A percentile compares a stretch with the other conserved stretches of the same genome.
Conservation (phyloP, 2,797 vertebrate genomes). For the Clarias fuscus region DNA sequence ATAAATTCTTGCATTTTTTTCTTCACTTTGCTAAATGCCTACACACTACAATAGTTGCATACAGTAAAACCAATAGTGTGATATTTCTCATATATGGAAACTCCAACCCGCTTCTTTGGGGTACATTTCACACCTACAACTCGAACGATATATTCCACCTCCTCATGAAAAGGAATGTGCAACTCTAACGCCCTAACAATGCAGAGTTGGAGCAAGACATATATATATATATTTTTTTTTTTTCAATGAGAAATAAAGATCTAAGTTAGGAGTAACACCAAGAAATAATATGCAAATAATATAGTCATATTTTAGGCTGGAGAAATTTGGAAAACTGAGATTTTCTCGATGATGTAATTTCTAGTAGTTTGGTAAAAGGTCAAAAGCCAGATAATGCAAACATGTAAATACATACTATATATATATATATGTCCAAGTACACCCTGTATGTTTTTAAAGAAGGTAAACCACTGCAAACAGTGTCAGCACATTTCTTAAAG, state of each 20-base stretch:
- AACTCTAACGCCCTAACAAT: neutral
- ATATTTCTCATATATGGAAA: neutral
- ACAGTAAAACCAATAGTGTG: neutral
- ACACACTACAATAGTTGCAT: constrained; percentile 3
- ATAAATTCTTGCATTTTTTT: neutral
- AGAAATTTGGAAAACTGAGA: no score
- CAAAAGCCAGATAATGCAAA: neutral
- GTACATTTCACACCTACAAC: neutral
- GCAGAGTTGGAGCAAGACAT: neutral
- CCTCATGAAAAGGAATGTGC: neutral
- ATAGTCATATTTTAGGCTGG: neutral
- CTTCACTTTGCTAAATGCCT: neutral
- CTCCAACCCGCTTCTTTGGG: neutral
- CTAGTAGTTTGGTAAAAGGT: neutral
- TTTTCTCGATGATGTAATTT: neutral
- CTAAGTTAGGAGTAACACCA: neutral
- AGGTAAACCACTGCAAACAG: neutral
- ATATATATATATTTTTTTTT: no score
- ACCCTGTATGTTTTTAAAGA: neutral
- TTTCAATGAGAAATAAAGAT: neutral
- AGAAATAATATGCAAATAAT: neutral
- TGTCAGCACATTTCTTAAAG: neutral
- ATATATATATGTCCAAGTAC: neutral
- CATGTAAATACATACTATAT: neutral
- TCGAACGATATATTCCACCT: neutral